phyloP scores from a whole-genome alignment of 2,888 invertebrate genomes.

The Lasioglossum morio region DNA sequence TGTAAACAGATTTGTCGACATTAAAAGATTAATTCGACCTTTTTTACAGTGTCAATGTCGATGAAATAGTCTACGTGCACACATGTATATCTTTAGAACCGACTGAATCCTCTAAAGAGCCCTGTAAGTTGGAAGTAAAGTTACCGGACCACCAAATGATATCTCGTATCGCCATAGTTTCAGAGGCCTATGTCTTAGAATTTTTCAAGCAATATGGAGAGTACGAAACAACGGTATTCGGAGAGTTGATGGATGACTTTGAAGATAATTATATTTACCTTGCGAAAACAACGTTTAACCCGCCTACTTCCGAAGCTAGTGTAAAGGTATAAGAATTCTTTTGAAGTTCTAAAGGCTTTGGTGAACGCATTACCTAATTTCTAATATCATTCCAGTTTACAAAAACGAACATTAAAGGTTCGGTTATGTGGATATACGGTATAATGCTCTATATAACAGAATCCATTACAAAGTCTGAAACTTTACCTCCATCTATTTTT shows the following conservation, averaged over 20 bases:
- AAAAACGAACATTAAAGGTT: constrained; percentile 78
- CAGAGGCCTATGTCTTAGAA: constrained; percentile 84
- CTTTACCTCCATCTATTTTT: constrained; percentile 56
- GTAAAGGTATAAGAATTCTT: constrained; percentile 75
- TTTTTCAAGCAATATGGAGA: constrained; percentile 84
- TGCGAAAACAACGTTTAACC: constrained; percentile 77
- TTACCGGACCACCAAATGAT: constrained; percentile 78
- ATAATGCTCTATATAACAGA: constrained; percentile 80
- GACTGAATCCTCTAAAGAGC: constrained; percentile 66
- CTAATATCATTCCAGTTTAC: constrained; percentile 79
- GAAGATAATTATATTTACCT: constrained; percentile 81
- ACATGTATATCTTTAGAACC: constrained; percentile 78
- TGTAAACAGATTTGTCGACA: background rate
- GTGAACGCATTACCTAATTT: background rate
- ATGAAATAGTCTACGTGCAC: constrained; percentile 80
- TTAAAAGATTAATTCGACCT: constrained; percentile 9
- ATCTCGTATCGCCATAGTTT: constrained; percentile 81
- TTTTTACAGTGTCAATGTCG: constrained; percentile 78
- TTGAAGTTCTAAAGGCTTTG: background rate
- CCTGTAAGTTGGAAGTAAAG: constrained; percentile 80
- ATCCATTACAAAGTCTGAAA: constrained; percentile 51
- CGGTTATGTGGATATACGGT: constrained; percentile 83
- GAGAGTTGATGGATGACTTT: constrained; percentile 82
- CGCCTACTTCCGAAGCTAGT: constrained; percentile 78
- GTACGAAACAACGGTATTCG: constrained; percentile 82